Conservation (phyloP, 2,888 invertebrate species). For the Sesia apiformis region DNA sequence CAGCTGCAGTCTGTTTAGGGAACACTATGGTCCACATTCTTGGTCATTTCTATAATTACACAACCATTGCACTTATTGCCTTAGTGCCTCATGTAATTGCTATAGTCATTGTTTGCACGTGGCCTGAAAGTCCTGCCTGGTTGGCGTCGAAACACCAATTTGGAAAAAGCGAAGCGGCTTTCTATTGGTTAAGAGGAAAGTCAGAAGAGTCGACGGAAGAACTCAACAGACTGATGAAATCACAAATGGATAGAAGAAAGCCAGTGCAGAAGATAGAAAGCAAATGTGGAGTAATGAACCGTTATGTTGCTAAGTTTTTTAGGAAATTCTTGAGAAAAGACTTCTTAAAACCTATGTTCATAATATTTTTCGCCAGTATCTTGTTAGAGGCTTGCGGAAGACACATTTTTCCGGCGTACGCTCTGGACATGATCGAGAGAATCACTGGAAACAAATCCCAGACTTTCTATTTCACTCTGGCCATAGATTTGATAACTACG, state of each 20-base stretch:
- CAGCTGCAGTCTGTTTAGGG: constrained; percentile 34
- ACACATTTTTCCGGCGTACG: constrained; percentile 42
- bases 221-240: constrained; percentile 27
- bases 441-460: constrained; percentile 28
- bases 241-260: constrained; percentile 22
- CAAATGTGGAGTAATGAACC: constrained; percentile 5
- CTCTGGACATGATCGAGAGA: constrained; percentile 36
- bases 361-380: constrained; percentile 24
- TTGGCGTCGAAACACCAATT: constrained; percentile 63
- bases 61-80: constrained; percentile 25
- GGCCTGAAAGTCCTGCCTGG: constrained; percentile 78
- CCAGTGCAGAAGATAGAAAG: constrained; percentile 1
- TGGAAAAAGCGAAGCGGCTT: constrained; percentile 59
- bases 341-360: constrained; percentile 36
- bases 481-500: constrained; percentile 36
- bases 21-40: constrained; percentile 27
- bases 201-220: constrained; percentile 17
- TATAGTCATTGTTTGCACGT: constrained; percentile 38
- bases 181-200: constrained; percentile 65
- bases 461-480: constrained; percentile 34
- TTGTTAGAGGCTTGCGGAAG: constrained; percentile 39
- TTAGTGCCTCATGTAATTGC: constrained; percentile 25
- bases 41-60: constrained; percentile 29
- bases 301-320: constrained; percentile 14
- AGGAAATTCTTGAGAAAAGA: constrained; percentile 34